Conservation (phyloP, 2,113 vertebrate species). For the Amazona guildingii region DNA sequence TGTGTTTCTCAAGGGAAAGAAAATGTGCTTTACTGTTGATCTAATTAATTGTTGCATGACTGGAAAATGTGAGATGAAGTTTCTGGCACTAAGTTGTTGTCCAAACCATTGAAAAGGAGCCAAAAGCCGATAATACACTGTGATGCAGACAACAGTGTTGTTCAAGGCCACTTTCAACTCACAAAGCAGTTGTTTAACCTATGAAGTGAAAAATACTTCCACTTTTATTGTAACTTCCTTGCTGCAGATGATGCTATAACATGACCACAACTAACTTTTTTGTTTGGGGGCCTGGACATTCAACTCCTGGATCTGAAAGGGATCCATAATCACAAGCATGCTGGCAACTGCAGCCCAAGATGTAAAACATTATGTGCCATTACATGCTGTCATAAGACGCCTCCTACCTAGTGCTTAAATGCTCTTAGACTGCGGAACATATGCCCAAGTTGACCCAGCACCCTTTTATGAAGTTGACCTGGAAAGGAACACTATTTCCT, state of each 20-base stretch:
- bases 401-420: background rate
- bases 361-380: background rate
- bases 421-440: background rate
- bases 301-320: background rate
- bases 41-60: background rate
- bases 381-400: background rate
- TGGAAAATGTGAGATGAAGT: background rate
- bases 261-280: background rate
- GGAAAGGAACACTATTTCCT: background rate
- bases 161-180: background rate
- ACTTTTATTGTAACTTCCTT: background rate
- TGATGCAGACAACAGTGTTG: background rate
- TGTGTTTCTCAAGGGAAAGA: background rate
- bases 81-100: background rate
- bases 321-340: background rate
- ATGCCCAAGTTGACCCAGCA: background rate
- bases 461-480: background rate
- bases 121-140: background rate
- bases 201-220: background rate
- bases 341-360: background rate
- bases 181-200: background rate
- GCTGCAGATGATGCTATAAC: background rate
- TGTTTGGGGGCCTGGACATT: background rate
- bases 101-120: background rate
- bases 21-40: background rate